Evolutionary conservation across 2,113 vertebrate genomes (phyloP), one percentile per base, ranked within the genome.

Genomic region (Benitochromis conjunctus): DNA sequence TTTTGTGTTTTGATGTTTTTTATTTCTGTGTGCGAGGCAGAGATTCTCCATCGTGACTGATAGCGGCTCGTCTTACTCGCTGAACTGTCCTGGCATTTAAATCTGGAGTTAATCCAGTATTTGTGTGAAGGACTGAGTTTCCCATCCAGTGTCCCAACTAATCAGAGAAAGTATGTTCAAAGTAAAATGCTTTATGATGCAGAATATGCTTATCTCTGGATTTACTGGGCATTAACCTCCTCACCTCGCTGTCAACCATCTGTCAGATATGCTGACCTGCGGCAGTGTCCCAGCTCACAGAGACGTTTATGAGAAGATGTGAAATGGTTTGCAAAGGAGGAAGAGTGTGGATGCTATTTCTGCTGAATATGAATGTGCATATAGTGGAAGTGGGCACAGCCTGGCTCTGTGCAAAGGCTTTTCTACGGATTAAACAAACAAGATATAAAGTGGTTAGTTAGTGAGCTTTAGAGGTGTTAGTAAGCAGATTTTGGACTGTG

Each of bases 211-310:
- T 54, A 69, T 84, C 36, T 66, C 19, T 79, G 82, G 83, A 82
- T 84, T 81, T 91, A 74, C 46, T 71, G 53, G 38, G 85, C 26
- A 79, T 93, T 86, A 88, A 81, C 83, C 38, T 88, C 64, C 38
- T 84, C 26, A 83, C 56, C 55, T 56, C 41, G 6, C 19, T 24
- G 36, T 69, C 34, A 81, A 78, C 78, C 74, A 87, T 89, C 86
- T 90, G 76, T 48, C 53, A 60, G n/a, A 86, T 71, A 64, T 19
- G 81, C 16, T 86, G 48, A 9, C 36, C 24, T 57, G 62, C 9
- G 36, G 9, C 43, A 53, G 57, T 43, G 60, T 2, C 2, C 53
- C 9, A 54, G 46, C 62, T 90, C 34, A 66, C 69, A 34, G 14
- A 29, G 41, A n/a, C 19, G 2, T 80, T 86, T 21, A 55, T 53